These are phyloP conservation scores for Pseudopipra pipra DNA, from an alignment of 2,113 vertebrate species.

Conservation along the genomic window DNA sequence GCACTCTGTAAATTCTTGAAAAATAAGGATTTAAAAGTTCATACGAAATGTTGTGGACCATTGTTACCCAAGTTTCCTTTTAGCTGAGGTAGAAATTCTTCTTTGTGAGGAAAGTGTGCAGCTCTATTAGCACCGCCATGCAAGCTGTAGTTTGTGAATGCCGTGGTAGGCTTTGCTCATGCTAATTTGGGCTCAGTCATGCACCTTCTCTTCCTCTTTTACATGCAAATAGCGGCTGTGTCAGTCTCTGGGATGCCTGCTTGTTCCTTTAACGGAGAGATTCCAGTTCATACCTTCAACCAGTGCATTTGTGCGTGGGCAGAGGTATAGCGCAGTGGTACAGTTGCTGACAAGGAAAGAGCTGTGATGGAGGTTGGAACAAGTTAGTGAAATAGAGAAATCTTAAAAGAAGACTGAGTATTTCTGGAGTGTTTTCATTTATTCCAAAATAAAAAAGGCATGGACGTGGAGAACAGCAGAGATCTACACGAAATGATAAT, in stretches of 20 bases:
- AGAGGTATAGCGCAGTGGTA: background rate
- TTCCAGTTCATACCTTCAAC: constrained; percentile 49
- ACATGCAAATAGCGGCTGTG: constrained; percentile 60
- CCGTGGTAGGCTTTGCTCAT: constrained; percentile 52
- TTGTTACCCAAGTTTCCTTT: background rate
- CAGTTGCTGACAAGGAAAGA: constrained; percentile 42
- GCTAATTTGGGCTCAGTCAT: constrained; percentile 65
- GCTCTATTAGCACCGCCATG: constrained; percentile 24
- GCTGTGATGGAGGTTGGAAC: constrained; percentile 37
- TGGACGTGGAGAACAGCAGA: background rate
- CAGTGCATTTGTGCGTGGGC: constrained; percentile 38
- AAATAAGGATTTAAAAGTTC: background rate
- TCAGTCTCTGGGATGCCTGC: constrained; percentile 63
- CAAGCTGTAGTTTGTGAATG: constrained; percentile 35
- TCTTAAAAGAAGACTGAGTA: background rate
- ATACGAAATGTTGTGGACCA: background rate
- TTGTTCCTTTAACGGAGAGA: constrained; percentile 46
- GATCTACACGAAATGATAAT: background rate
- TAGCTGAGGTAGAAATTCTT: background rate
- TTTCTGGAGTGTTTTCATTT: constrained; percentile 33
- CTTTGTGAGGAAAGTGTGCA: constrained; percentile 8
- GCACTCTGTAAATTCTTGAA: background rate
- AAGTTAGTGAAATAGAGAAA: constrained; percentile 20
- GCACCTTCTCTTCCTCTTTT: constrained; percentile 60
- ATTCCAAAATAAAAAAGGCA: background rate